These are phyloP conservation scores for Melanotaenia maccullochi DNA, from an alignment of 2,797 vertebrate genomes.

Conservation along the genomic window DNA sequence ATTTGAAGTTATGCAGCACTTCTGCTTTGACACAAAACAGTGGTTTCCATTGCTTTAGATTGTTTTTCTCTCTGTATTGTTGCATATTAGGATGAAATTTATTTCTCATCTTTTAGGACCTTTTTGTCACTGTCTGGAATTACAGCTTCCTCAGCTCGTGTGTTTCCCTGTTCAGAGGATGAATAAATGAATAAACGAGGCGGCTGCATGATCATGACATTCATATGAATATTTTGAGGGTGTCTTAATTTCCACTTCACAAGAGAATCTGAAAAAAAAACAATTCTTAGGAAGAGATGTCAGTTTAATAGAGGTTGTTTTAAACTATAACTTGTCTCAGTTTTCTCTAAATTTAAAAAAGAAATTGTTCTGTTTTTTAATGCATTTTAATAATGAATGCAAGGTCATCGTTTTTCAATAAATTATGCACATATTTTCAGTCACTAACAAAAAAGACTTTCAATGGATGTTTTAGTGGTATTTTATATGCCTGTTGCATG, in stretches of 20 bases:
- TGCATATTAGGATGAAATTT: slow-evolving; percentile 30
- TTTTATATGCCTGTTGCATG: background rate
- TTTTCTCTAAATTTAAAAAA: background rate
- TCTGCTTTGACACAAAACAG: background rate
- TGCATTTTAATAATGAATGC: background rate
- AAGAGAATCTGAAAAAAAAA: slow-evolving; percentile 24
- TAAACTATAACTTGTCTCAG: background rate
- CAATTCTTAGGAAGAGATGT: slow-evolving; percentile 1
- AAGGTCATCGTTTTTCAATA: background rate
- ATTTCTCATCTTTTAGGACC: slow-evolving; percentile 31
- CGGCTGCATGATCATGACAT: slow-evolving; percentile 46
- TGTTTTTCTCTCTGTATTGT: background rate
- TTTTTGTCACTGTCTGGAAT: slow-evolving; percentile 22
- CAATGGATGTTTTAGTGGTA: background rate
- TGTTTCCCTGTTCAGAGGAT: slow-evolving; percentile 37
- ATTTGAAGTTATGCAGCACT: background rate
- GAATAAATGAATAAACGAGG: slow-evolving; percentile 57
- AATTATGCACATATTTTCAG: background rate
- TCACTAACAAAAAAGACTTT: background rate
- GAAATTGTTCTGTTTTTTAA: no score
- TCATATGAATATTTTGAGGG: slow-evolving; percentile 43
- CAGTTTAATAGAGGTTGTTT: background rate
- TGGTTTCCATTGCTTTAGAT: background rate
- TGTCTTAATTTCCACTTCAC: slow-evolving; percentile 70
- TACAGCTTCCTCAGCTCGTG: slow-evolving; percentile 25